Evolutionary conservation across 1,140 invertebrate species (phyloP).

Genomic region (Ephestia elutella): DNA sequence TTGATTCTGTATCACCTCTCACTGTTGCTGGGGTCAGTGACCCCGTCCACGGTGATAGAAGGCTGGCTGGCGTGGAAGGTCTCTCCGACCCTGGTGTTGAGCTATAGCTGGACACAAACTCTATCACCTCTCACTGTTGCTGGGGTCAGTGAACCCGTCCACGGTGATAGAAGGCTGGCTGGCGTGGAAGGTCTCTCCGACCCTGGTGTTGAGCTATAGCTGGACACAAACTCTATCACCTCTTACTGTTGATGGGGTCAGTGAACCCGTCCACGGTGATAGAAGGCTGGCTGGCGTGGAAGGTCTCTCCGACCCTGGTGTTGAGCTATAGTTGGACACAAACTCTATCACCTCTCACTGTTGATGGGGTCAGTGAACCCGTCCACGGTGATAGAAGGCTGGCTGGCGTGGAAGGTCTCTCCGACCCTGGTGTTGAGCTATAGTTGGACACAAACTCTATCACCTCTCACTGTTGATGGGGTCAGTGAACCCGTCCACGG

Average conservation of each 20-base stretch:
- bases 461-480: constrained; percentile 94
- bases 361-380: constrained; percentile 97
- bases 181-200: constrained; percentile 98
- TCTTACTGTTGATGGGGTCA: constrained; percentile 94
- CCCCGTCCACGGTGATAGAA: constrained; percentile 97
- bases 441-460: too few species aligned
- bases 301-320: constrained; percentile 96
- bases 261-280: constrained; percentile 98
- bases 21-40: constrained; percentile 95
- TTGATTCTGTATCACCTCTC: too few species aligned
- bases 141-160: constrained; percentile 97
- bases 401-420: constrained; percentile 97
- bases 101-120: too few species aligned
- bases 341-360: constrained; percentile 91
- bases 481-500: constrained; percentile 97
- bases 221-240: too few species aligned
- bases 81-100: constrained; percentile 95
- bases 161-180: constrained; percentile 97
- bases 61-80: constrained; percentile 98
- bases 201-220: too few species aligned
- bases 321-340: too few species aligned
- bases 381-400: constrained; percentile 97
- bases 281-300: constrained; percentile 96
- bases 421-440: constrained; percentile 95
- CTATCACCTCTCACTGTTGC: constrained; percentile 93